These are phyloP conservation scores for Nannobrachium achirus DNA, from an alignment of 2,113 vertebrate genomes.

Conservation along the genomic window DNA sequence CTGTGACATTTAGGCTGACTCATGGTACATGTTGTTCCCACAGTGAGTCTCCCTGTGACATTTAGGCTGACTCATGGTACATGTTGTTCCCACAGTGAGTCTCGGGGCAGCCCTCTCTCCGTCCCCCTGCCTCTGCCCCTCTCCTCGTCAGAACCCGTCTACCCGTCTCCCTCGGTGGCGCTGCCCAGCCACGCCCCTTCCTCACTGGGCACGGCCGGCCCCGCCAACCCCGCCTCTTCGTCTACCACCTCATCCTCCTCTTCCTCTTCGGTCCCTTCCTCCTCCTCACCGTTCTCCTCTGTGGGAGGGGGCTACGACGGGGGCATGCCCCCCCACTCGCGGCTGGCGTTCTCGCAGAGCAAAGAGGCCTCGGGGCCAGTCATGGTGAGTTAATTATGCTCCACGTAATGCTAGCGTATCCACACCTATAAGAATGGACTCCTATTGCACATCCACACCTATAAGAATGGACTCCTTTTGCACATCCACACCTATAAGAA, in stretches of 20 bases:
- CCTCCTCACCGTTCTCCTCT: conserved; percentile 66
- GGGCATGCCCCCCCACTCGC: conserved; percentile 67
- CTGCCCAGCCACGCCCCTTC: conserved; percentile 72
- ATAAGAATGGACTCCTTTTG: too few relatives aligned
- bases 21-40: not conserved
- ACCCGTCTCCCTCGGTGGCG: conserved; percentile 69
- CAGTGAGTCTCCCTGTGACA: conserved; percentile 67
- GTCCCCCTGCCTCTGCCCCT: conserved; percentile 71
- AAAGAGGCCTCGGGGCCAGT: conserved; percentile 76
- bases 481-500: too few relatives aligned
- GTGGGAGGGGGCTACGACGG: conserved; percentile 74
- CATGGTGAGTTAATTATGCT: conserved; percentile 67
- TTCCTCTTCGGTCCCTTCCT: conserved; percentile 40
- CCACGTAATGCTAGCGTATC: not conserved
- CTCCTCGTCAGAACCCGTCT: conserved; percentile 75
- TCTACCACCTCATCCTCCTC: conserved; percentile 54
- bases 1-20: not conserved
- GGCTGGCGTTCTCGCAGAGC: conserved; percentile 76
- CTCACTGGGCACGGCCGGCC: conserved; percentile 61
- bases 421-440: too few relatives aligned
- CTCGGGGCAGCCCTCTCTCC: conserved; percentile 70
- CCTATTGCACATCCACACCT: too few relatives aligned
- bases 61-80: not conserved
- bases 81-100: conserved; percentile 62
- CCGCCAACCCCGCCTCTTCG: conserved; percentile 52